Evolutionary conservation across 2,113 vertebrate genomes (phyloP).

Genomic region (Apodemus speciosus): DNA sequence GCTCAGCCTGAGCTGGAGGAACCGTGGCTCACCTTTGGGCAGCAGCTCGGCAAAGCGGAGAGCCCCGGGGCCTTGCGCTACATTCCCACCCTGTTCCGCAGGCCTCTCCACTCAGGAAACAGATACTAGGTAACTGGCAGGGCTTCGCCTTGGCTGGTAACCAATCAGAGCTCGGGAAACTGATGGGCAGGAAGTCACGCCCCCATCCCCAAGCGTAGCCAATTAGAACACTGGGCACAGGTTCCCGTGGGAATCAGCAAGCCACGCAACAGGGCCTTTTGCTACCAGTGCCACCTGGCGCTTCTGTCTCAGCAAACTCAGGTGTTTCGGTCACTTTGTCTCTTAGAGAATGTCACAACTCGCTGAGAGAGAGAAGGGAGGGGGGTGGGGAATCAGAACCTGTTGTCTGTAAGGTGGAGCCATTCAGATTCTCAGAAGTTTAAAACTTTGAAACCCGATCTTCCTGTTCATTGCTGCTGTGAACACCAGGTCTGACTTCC

Average conservation of each 20-base stretch:
- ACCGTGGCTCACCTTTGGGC: conserved; percentile 9
- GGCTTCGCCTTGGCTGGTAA: background rate
- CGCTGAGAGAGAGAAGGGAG: background rate
- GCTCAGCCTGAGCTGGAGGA: background rate
- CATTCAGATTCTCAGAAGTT: background rate
- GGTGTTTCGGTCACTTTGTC: background rate
- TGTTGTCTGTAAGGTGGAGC: background rate
- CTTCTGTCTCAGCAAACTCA: background rate
- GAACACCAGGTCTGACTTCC: background rate
- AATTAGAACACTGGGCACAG: background rate
- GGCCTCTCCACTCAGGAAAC: background rate
- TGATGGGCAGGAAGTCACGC: background rate
- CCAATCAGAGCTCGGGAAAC: conserved; percentile 41
- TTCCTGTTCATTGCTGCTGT: background rate
- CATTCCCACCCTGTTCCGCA: no score
- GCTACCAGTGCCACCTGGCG: background rate
- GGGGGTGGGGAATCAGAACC: background rate
- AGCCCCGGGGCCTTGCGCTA: background rate
- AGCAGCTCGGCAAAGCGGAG: no score
- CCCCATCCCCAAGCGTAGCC: background rate
- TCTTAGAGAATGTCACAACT: background rate
- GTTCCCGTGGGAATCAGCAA: accelerated
- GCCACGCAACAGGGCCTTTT: background rate
- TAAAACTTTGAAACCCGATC: background rate
- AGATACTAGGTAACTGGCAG: background rate